Percentiles rank a stretch among this genome's conserved stretches.
Evolutionary conservation across 2,113 vertebrate genomes (phyloP).

Genomic region (Upupa epops): DNA sequence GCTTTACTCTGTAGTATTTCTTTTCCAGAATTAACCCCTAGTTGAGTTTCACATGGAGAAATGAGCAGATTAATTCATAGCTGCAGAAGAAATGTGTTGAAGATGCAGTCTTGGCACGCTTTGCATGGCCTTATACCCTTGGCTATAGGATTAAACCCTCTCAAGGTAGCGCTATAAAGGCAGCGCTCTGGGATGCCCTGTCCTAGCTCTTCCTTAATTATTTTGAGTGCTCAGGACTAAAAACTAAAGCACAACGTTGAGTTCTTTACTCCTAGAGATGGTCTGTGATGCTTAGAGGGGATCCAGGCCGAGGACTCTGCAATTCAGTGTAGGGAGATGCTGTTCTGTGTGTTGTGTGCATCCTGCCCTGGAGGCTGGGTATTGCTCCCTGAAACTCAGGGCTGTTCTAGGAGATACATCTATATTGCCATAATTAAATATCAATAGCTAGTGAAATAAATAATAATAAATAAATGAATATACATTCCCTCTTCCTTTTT

Average conservation of each 20-base stretch:
- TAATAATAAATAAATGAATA: not conserved
- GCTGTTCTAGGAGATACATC: too few relatives aligned
- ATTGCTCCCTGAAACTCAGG: not conserved
- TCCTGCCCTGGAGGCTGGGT: not conserved
- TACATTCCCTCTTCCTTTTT: not conserved
- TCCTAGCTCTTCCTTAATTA: not conserved
- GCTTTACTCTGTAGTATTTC: not conserved
- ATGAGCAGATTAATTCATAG: not conserved
- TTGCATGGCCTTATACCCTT: not conserved
- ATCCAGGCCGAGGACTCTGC: not conserved
- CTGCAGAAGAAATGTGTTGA: not conserved
- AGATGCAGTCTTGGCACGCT: not conserved
- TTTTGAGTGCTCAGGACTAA: not conserved
- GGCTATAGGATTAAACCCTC: not conserved
- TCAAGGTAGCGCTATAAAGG: not conserved
- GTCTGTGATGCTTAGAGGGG: not conserved
- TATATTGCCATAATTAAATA: too few relatives aligned
- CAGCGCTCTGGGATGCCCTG: not conserved
- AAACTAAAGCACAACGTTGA: fast-evolving
- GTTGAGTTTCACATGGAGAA: not conserved
- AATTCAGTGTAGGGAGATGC: not conserved
- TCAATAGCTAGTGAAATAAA: too few relatives aligned
- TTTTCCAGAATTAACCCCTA: not conserved
- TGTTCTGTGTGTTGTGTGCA: not conserved
- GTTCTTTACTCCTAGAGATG: not conserved